Evolutionary conservation across 2,113 vertebrate genomes (phyloP).

Genomic region (Epinephelus cyanopodus): DNA sequence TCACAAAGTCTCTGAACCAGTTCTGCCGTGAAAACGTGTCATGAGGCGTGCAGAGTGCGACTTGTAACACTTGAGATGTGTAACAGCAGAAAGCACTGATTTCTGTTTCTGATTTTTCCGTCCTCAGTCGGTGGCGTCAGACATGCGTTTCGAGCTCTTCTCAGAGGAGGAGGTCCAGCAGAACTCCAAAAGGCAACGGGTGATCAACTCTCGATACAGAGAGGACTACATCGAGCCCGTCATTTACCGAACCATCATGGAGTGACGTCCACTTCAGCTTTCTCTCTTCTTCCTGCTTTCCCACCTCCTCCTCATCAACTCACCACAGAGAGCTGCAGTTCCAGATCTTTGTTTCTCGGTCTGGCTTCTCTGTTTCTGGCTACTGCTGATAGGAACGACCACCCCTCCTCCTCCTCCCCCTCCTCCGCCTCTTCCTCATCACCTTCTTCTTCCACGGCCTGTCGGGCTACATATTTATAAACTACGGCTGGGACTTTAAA

Average conservation of each 20-base stretch:
- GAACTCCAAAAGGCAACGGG: slow-evolving; percentile 95
- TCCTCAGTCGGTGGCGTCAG: slow-evolving; percentile 94
- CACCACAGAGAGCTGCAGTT: slow-evolving; percentile 8
- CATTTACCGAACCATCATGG: slow-evolving; percentile 97
- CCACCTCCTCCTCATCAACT: background rate
- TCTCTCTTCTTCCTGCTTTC: background rate
- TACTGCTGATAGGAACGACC: slow-evolving; percentile 26
- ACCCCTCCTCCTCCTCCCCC: background rate
- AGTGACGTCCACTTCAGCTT: slow-evolving; percentile 77
- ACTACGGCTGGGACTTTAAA: slow-evolving; percentile 78
- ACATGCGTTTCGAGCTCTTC: slow-evolving; percentile 98
- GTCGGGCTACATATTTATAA: slow-evolving; percentile 66
- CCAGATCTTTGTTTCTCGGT: background rate
- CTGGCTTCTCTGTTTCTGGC: slow-evolving; percentile 19
- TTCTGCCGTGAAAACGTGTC: background rate
- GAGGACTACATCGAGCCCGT: slow-evolving; percentile 97
- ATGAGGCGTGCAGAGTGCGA: background rate
- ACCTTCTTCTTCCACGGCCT: slow-evolving; percentile 47
- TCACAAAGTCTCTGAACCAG: background rate
- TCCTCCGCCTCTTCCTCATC: background rate
- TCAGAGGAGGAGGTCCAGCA: slow-evolving; percentile 92
- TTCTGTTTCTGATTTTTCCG: background rate
- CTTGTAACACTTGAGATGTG: background rate
- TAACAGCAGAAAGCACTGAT: background rate
- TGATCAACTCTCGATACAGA: slow-evolving; percentile 96